phyloP scores from a whole-genome alignment of 2,888 invertebrate genomes.

The Polylopha cassiicola region DNA sequence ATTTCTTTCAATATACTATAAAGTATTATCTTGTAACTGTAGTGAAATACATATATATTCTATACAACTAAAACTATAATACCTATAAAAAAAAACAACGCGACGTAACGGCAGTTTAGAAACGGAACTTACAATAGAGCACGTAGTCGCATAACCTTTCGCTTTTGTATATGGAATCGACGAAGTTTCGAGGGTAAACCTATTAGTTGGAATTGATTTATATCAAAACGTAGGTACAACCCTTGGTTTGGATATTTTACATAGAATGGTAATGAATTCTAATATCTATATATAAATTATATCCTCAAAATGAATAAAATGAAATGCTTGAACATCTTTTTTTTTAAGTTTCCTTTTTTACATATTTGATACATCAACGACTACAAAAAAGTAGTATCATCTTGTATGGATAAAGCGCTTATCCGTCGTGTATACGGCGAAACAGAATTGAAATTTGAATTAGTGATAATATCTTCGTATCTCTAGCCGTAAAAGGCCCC shows the following conservation, averaged over 20 bases:
- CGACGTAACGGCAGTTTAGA: conserved; percentile 27
- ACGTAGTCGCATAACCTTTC: conserved; percentile 59
- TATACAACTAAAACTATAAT: conserved; percentile 45
- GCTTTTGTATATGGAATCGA: conserved; percentile 57
- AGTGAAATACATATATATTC: conserved; percentile 38
- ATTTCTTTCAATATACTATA: conserved; percentile 20
- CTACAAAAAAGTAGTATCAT: no score
- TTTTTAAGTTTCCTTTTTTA: no score
- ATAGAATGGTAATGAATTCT: conserved; percentile 4
- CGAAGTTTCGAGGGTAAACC: conserved; percentile 20
- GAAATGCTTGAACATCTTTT: no score
- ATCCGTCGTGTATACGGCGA: no score
- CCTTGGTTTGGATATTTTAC: conserved; percentile 10
- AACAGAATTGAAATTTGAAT: no score
- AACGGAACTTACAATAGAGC: conserved; percentile 61
- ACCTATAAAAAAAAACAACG: conserved; percentile 59
- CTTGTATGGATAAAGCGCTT: no score
- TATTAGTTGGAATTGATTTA: conserved; percentile 13
- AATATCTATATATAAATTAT: no score
- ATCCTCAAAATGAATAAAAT: no score
- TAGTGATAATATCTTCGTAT: no score
- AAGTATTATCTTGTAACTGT: conserved; percentile 28
- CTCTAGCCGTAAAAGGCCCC: no score
- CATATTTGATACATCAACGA: no score
- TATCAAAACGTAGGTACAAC: conserved; percentile 11